These are phyloP conservation scores for Leptopilina myrica DNA, from an alignment of 2,888 invertebrate species.

Conservation along the genomic window DNA sequence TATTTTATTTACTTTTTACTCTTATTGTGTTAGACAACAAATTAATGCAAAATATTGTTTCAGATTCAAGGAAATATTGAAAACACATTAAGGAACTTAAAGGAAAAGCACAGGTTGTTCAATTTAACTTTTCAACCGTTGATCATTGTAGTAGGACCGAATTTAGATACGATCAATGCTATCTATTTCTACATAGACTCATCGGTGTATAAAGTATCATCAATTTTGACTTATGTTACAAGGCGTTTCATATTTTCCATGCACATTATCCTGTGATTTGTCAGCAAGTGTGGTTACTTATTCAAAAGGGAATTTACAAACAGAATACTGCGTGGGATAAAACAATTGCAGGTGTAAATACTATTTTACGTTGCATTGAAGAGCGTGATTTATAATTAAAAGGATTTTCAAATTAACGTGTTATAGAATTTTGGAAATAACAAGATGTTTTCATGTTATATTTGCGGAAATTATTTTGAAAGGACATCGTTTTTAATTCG, in stretches of 20 bases:
- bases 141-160: background rate
- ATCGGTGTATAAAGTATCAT: background rate
- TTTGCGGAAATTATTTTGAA: background rate
- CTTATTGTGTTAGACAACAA: background rate
- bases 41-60: background rate
- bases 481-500: background rate
- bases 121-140: background rate
- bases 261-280: slow-evolving; percentile 14
- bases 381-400: background rate
- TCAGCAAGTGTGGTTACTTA: background rate
- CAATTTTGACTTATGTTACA: slow-evolving; percentile 10
- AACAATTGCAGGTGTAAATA: background rate
- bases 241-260: background rate
- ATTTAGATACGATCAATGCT: background rate
- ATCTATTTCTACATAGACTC: background rate
- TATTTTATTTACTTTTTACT: background rate
- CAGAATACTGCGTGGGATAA: background rate
- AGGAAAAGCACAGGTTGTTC: background rate
- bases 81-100: background rate
- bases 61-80: background rate
- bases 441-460: background rate
- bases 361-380: background rate
- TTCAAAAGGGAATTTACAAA: slow-evolving; percentile 5
- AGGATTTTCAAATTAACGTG: background rate
- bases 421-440: too few relatives aligned